A percentile compares a stretch with the other conserved stretches of the same genome.
phyloP scores from a whole-genome alignment of 2,888 invertebrate genomes.

The Mythimna lalbum region DNA sequence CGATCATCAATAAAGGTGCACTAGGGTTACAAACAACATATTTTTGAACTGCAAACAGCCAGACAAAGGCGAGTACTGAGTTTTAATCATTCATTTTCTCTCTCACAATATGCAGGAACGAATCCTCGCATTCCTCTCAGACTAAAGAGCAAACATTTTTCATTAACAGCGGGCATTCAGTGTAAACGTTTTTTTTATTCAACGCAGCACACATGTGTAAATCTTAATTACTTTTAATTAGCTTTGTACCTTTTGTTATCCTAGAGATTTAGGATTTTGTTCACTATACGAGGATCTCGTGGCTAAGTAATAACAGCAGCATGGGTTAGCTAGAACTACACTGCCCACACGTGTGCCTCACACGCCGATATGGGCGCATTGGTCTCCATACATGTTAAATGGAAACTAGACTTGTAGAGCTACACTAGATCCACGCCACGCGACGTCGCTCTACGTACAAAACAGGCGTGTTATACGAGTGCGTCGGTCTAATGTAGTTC shows the following conservation, averaged over 20 bases:
- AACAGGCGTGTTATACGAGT: too few species aligned
- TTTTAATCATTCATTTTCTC: conserved; percentile 56
- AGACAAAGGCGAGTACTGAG: conserved; percentile 43
- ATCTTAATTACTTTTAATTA: conserved; percentile 59
- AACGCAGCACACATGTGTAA: conserved; percentile 18
- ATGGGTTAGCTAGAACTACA: too few species aligned
- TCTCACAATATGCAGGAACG: conserved; percentile 46
- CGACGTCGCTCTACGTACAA: too few species aligned
- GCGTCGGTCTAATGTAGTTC: too few species aligned
- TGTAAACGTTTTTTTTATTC: conserved; percentile 43
- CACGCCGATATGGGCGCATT: too few species aligned
- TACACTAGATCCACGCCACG: too few species aligned
- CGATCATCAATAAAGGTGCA: too few species aligned
- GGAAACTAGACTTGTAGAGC: too few species aligned
- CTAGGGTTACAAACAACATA: conserved; percentile 33
- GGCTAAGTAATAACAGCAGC: too few species aligned
- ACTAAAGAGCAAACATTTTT: conserved; percentile 51
- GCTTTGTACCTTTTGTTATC: conserved; percentile 16
- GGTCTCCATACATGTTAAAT: too few species aligned
- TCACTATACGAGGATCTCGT: too few species aligned
- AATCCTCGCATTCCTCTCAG: conserved; percentile 42
- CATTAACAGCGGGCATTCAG: conserved; percentile 42
- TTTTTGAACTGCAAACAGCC: conserved; percentile 24
- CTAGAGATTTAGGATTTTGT: conserved; percentile 7
- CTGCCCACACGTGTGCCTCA: too few species aligned